Percentiles rank a stretch among this genome's conserved stretches.
Evolutionary conservation across 2,888 invertebrate genomes (phyloP).

Genomic region (Nipponacmea schrenckii): DNA sequence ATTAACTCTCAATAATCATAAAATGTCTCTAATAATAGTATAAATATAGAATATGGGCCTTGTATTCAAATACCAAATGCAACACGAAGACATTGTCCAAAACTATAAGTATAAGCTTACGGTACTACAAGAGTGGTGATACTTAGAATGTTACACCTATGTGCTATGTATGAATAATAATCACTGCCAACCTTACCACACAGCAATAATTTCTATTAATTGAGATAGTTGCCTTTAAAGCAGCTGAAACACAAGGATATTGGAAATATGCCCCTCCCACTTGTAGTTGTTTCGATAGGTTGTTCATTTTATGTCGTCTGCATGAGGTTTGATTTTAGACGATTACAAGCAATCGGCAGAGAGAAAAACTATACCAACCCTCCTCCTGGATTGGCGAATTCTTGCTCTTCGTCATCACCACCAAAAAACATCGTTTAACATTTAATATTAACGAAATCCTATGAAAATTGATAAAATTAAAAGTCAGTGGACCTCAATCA

Average conservation of each 20-base stretch:
- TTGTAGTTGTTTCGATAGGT: not conserved
- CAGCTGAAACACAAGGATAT: too few relatives aligned
- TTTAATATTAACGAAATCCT: not conserved
- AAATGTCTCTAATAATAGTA: not conserved
- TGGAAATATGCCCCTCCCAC: too few relatives aligned
- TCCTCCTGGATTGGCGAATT: slow-evolving; percentile 48
- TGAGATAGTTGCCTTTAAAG: too few relatives aligned
- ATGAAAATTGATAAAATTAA: too few relatives aligned
- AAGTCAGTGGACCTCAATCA: too few relatives aligned
- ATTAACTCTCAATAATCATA: not conserved
- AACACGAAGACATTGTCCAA: too few relatives aligned
- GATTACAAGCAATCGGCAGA: not conserved
- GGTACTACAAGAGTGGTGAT: too few relatives aligned
- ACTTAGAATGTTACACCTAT: too few relatives aligned
- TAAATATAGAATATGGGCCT: not conserved
- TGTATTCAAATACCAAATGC: not conserved
- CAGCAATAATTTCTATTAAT: not conserved
- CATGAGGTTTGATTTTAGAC: not conserved
- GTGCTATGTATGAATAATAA: too few relatives aligned
- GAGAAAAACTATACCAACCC: slow-evolving; percentile 31
- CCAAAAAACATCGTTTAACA: slow-evolving; percentile 51
- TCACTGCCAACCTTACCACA: not conserved
- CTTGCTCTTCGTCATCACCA: slow-evolving; percentile 56
- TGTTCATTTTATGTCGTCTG: not conserved
- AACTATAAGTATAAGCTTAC: too few relatives aligned